These are phyloP conservation scores for Anolis carolinensis DNA, from an alignment of 2,113 vertebrate species.

Conservation along the genomic window DNA sequence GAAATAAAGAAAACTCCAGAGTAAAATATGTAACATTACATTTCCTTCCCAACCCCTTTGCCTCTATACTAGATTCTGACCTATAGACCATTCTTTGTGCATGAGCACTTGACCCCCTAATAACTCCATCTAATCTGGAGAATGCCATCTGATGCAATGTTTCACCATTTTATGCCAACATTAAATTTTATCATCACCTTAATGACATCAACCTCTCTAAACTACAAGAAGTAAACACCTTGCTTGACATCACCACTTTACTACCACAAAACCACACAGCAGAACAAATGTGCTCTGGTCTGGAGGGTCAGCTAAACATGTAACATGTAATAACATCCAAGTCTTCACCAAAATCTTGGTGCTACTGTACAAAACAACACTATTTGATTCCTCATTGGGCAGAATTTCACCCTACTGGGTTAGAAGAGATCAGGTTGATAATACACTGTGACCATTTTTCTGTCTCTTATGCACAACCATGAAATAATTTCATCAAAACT, in stretches of 20 bases:
- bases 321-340: slow-evolving; percentile 32
- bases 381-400: slow-evolving; percentile 19
- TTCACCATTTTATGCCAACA: slow-evolving; percentile 31
- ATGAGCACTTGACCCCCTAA: slow-evolving; percentile 37
- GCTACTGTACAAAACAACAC: slow-evolving; percentile 32
- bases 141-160: slow-evolving; percentile 4
- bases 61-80: slow-evolving; percentile 10
- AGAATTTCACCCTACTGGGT: slow-evolving; percentile 33
- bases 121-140: slow-evolving; percentile 34
- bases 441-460: slow-evolving; percentile 5
- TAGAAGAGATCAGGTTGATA: slow-evolving; percentile 35
- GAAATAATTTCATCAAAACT: slow-evolving; percentile 30
- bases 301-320: slow-evolving; percentile 47
- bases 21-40: slow-evolving; percentile 21
- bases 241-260: slow-evolving; percentile 47
- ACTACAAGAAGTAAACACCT: slow-evolving; percentile 47
- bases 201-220: slow-evolving; percentile 42
- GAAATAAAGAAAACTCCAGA: slow-evolving; percentile 42
- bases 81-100: slow-evolving; percentile 18
- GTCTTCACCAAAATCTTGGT: slow-evolving; percentile 42
- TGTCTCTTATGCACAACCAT: slow-evolving; percentile 18
- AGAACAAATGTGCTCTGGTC: slow-evolving; percentile 45
- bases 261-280: slow-evolving; percentile 55
- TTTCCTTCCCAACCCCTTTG: slow-evolving; percentile 9
- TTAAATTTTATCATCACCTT: slow-evolving; percentile 41